These are phyloP conservation scores for Leucopsar rothschildi DNA, from an alignment of 2,113 vertebrate species.

Conservation along the genomic window DNA sequence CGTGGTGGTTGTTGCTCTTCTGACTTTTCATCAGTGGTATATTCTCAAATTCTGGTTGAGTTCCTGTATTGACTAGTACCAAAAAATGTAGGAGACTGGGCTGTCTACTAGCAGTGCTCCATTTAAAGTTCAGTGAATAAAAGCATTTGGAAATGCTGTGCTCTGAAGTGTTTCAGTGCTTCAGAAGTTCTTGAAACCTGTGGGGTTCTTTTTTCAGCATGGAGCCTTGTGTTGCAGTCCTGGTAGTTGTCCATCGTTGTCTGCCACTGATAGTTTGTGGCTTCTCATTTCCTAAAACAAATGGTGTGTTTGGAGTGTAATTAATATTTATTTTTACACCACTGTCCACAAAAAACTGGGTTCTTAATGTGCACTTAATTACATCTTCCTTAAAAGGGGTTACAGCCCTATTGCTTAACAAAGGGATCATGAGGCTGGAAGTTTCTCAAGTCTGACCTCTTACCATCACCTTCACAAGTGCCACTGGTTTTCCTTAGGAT, in stretches of 20 bases:
- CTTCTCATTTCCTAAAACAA: background rate
- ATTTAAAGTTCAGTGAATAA: accelerated
- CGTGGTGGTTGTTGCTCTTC: background rate
- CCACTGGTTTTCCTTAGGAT: accelerated
- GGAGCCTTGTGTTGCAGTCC: background rate
- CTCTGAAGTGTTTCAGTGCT: background rate
- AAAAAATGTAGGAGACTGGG: background rate
- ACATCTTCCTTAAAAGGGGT: background rate
- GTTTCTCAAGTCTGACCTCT: accelerated
- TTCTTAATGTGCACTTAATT: background rate
- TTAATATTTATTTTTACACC: background rate
- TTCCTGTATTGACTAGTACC: background rate
- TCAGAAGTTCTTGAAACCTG: background rate
- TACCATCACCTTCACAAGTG: accelerated
- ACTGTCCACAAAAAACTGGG: accelerated
- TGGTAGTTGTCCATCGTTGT: accelerated
- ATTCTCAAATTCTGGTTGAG: background rate
- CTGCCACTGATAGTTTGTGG: background rate
- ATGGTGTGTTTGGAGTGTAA: background rate
- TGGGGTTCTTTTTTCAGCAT: accelerated
- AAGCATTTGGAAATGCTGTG: background rate
- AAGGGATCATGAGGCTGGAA: background rate
- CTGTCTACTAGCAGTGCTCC: background rate
- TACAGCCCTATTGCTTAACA: background rate
- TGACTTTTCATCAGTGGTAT: background rate